Base-by-base conservation (phyloP, 2,888 invertebrate species). In the Lasius platythorax region DNA sequence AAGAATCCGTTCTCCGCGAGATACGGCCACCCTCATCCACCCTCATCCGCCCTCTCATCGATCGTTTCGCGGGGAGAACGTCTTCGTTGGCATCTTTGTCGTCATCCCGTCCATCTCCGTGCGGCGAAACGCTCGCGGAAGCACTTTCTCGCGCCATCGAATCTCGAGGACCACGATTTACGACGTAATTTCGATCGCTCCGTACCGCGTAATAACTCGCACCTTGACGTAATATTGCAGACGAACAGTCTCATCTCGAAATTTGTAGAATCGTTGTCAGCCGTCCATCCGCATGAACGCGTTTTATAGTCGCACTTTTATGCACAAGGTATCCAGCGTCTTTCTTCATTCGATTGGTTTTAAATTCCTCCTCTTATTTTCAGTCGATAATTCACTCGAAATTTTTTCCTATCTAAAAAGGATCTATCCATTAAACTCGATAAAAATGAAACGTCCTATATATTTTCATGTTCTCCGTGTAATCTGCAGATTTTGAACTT, bases 61-160 rank as follows among this genome's bases (percentile, higher is more conserved):
- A 79, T 79, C 79, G 73, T 46, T 28, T 72, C 73, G 33, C 56
- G 28, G 46, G n/a, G 78, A 79, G 73, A 63, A 72, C 37, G 11
- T 61, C 79, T 72, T 73, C 37, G 79, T 79, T 67, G 78, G 43
- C 40, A 23, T 78, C 79, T 79, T 79, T 79, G 61, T 72, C 72
- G 79, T 72, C 61, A 28, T 79, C 72, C 61, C 79, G 79, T 73
- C 79, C 58, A 72, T 79, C 79, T 73, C 46, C 72, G 46, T 56
- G 56, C 56, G 68, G 43, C 68, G 58, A 79, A 79, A 61, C 61
- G 79, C 79, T 61, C 61, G 79, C 79, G 61, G 61, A 73, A 73
- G 61, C 61, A 72, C 50, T 81, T 81, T 73, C 79, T 81, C 79
- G 79, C 79, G 61, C 73, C 79, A 81, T 81, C 79, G 79, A 73